Base-by-base conservation (phyloP, 2,888 invertebrate genomes). In the Tachina fera region DNA sequence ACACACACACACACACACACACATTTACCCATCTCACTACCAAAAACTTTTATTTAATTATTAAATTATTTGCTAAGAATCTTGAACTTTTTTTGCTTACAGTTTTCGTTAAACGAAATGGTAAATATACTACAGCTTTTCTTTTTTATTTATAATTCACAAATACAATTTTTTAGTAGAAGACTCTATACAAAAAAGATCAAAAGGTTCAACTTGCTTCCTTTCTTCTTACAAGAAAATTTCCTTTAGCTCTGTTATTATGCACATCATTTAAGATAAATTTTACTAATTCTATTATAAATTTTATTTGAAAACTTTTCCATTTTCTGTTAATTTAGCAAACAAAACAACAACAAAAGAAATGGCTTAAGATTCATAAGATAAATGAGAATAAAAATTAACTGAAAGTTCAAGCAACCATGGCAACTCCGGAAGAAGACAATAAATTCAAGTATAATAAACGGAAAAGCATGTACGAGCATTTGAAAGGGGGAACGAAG, bases 271-370 rank as follows among this genome's bases (percentile, higher is more conserved):
- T 79, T 47, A 63, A 79, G 75, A 70, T 80, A 71, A 84, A 80
- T 84, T 80, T 84, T n/a, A 51, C 75, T 63, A 84, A 80, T 80
- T 79, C 79, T 75, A 65, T 79, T 79, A 75, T 71, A 70, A 79
- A 75, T 84, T 84, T 84, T 80, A 84, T 84, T 84, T 76, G 79
- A 84, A 84, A 84, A 84, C 84, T 84, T 84, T 80, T 76, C 65
- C 75, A 79, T 75, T 83, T 83, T 49, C 75, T 41, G 19, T 41
- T n/a, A 39, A 70, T 78, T 70, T 53, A 70, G 14, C 53, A 56
- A 61, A 39, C 41, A 68, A 49, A 56, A 11, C 58, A 39, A 67
- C 22, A 65, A 31, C 41, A 41, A 19, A 4, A 31, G 31, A 2
- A 31, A 31, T 31, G 2, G 2, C 31, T 31, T 31, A 31, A 31